These are phyloP conservation scores for Blastobasis lacticolella DNA, from an alignment of 2,888 invertebrate genomes.

Conservation along the genomic window DNA sequence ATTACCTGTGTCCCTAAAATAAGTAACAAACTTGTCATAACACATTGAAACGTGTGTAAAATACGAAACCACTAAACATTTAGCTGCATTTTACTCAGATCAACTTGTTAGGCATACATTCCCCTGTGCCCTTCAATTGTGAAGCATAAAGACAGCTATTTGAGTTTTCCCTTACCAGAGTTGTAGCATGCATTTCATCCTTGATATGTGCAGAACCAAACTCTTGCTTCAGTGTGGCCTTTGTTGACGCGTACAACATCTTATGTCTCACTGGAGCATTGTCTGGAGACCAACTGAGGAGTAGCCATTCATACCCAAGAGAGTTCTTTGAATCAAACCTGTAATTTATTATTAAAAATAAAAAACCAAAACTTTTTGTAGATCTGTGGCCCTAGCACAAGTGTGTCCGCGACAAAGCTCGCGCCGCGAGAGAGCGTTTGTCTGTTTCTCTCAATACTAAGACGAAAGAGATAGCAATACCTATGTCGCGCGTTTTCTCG, in stretches of 20 bases:
- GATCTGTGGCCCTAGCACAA: too few species aligned
- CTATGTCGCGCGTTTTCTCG: too few species aligned
- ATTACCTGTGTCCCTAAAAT: too few species aligned
- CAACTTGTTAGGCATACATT: not conserved
- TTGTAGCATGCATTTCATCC: slow-evolving; percentile 94
- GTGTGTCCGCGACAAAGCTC: too few species aligned
- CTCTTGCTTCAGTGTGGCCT: slow-evolving; percentile 96
- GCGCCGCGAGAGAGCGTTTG: too few species aligned
- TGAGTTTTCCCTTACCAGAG: slow-evolving; percentile 42
- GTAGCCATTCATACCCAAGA: slow-evolving; percentile 92
- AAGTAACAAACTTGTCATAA: too few species aligned
- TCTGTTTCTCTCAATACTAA: too few species aligned
- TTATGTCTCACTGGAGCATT: slow-evolving; percentile 92
- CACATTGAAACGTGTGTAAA: too few species aligned
- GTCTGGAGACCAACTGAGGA: slow-evolving; percentile 96
- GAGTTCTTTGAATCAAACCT: slow-evolving; percentile 86
- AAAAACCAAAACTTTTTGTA: not conserved
- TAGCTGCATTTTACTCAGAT: not conserved
- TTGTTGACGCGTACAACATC: slow-evolving; percentile 98
- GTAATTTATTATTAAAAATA: slow-evolving; percentile 2
- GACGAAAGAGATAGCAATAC: too few species aligned
- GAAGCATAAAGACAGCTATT: too few species aligned
- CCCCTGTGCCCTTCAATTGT: too few species aligned
- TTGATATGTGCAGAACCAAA: slow-evolving; percentile 96
- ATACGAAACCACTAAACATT: too few species aligned